Conservation (phyloP, 2,113 vertebrate species). For the Proteles cristata region DNA sequence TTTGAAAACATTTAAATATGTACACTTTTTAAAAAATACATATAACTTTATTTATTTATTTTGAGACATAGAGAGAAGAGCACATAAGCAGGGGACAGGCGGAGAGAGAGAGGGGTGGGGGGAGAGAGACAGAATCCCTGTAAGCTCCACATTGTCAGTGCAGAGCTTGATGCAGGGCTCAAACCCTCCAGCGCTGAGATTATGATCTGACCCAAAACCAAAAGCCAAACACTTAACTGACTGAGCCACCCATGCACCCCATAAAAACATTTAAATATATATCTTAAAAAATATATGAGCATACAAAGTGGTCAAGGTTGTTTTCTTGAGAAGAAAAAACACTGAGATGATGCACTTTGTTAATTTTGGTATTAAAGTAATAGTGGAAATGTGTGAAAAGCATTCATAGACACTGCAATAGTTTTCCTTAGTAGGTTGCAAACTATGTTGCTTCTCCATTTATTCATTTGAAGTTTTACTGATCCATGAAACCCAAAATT, state of each 20-base stretch:
- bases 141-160: no score
- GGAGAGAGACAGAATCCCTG: no score
- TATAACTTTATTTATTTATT: no score
- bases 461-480: background rate
- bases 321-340: background rate
- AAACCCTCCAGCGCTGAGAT: no score
- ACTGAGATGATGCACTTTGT: background rate
- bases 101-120: no score
- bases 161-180: no score
- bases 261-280: background rate
- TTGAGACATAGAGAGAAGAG: no score
- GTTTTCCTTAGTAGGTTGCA: background rate
- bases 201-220: no score
- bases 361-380: background rate
- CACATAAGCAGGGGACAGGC: no score
- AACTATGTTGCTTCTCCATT: background rate
- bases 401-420: background rate
- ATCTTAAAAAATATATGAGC: background rate
- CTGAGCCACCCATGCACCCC: no score
- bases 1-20: background rate
- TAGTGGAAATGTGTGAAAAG: background rate
- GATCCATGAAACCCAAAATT: background rate
- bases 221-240: no score
- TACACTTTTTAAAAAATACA: background rate
- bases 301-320: background rate